These are phyloP conservation scores for Alloscopus bannaensis DNA, from an alignment of 2,888 invertebrate species.

Conservation along the genomic window DNA sequence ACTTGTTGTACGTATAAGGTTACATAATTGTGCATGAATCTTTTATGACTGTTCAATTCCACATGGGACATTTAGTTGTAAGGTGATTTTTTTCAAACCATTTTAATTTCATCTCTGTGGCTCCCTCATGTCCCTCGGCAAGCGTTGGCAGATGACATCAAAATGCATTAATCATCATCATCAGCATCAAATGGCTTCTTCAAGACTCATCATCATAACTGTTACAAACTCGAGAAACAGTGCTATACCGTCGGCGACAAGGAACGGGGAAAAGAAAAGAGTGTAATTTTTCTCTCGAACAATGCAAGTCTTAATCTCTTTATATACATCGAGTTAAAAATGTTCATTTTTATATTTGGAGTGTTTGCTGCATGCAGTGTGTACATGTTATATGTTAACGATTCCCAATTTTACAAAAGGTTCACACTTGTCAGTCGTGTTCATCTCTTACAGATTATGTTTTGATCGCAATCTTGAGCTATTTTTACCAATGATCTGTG, in stretches of 20 bases:
- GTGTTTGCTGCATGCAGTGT: neutral
- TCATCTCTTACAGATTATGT: no score
- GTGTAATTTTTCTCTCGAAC: neutral
- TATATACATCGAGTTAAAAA: neutral
- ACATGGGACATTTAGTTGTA: no score
- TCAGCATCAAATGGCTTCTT: neutral
- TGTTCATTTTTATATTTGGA: neutral
- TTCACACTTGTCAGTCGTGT: no score
- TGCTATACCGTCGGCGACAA: neutral
- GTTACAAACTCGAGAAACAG: neutral
- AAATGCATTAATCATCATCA: slow-evolving; percentile 29
- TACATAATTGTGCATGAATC: no score
- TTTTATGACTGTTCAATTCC: no score
- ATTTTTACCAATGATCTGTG: no score
- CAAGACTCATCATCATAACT: neutral
- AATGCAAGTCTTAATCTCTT: neutral
- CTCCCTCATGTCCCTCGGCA: slow-evolving; percentile 7
- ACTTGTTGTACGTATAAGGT: no score
- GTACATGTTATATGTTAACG: no score
- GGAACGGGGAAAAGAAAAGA: neutral
- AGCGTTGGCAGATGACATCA: slow-evolving; percentile 5
- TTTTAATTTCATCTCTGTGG: no score
- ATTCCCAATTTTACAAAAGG: no score
- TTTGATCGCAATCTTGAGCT: no score
- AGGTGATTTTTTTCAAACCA: no score